Conservation (phyloP, 2,797 vertebrate genomes). For the Gambusia yucatana region DNA sequence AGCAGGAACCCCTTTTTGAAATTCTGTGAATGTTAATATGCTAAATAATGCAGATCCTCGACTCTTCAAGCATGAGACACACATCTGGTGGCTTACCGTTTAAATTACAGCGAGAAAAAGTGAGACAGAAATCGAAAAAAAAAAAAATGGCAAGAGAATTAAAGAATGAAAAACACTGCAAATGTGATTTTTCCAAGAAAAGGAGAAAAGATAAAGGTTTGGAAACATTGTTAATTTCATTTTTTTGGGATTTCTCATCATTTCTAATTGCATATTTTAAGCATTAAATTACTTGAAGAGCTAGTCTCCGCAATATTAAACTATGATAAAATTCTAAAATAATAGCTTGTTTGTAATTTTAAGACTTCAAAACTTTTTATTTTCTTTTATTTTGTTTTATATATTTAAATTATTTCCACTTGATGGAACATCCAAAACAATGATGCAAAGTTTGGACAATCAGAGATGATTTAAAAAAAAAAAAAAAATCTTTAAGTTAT, state of each 20-base stretch:
- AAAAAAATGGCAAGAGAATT: conserved; percentile 51
- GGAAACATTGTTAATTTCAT: conserved; percentile 91
- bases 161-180: conserved; percentile 84
- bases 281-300: conserved; percentile 66
- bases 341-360: not conserved
- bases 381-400: not conserved
- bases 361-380: not conserved
- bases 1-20: conserved; percentile 98
- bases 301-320: conserved; percentile 17
- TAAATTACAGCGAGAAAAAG: conserved; percentile 93
- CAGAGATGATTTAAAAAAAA: not conserved
- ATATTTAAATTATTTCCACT: not conserved
- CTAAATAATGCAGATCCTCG: conserved; percentile 99
- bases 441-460: not conserved
- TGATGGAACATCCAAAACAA: not conserved
- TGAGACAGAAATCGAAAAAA: conserved; percentile 74
- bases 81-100: conserved; percentile 99
- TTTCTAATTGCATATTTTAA: conserved; percentile 89
- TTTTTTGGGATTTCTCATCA: conserved; percentile 87
- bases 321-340: not conserved
- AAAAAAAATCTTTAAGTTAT: not conserved
- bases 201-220: conserved; percentile 90
- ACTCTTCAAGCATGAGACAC: conserved; percentile 99
- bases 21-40: conserved; percentile 99
- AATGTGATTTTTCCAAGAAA: conserved; percentile 91